Conservation (phyloP, 2,888 invertebrate genomes). For the Liopterus haemorrhoidalis region DNA sequence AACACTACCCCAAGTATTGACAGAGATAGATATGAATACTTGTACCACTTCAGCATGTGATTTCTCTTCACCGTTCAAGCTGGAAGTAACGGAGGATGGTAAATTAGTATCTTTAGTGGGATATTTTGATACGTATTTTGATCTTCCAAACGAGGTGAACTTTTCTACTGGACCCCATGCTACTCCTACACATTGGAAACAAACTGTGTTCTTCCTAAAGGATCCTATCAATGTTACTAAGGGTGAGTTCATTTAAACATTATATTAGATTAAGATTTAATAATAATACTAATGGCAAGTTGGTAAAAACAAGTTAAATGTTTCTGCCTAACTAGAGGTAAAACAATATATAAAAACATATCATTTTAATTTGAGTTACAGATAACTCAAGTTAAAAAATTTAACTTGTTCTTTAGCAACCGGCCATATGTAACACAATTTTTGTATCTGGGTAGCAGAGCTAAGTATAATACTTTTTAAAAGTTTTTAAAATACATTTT, state of each 20-base stretch:
- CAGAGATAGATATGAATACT: constrained; percentile 68
- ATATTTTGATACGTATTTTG: constrained; percentile 87
- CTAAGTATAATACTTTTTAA: too few species aligned
- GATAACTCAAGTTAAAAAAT: too few species aligned
- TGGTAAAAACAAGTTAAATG: too few species aligned
- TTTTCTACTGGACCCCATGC: constrained; percentile 75
- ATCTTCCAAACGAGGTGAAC: constrained; percentile 57
- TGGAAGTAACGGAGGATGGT: constrained; percentile 60
- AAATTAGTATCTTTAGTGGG: constrained; percentile 76
- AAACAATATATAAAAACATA: not conserved
- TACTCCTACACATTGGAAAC: constrained; percentile 88
- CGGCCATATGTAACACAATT: too few species aligned
- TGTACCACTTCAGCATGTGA: constrained; percentile 67
- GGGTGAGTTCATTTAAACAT: constrained; percentile 45
- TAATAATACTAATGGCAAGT: too few species aligned
- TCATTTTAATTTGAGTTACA: not conserved
- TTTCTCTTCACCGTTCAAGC: constrained; percentile 63
- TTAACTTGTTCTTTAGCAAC: too few species aligned
- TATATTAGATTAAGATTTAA: constrained; percentile 18
- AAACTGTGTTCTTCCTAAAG: constrained; percentile 80
- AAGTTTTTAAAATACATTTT: too few species aligned
- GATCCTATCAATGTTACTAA: constrained; percentile 63
- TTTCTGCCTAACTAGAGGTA: too few species aligned
- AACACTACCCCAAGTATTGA: constrained; percentile 59
- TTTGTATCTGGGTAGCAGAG: too few species aligned